These are phyloP conservation scores for Pomphorhynchus laevis DNA, from an alignment of 1,140 invertebrate species.

Conservation along the genomic window DNA sequence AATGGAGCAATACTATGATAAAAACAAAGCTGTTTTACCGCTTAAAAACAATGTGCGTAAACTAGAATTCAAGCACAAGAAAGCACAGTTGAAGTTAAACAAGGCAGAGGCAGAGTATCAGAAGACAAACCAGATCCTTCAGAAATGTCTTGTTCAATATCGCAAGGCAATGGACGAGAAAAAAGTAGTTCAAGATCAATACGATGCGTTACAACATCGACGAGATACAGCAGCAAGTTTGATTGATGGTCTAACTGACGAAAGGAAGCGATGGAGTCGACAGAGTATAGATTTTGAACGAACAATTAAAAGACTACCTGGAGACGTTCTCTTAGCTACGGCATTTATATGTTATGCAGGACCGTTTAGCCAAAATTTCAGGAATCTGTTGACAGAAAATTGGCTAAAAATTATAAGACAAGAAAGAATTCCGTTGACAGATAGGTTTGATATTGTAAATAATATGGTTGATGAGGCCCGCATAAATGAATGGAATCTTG, in stretches of 20 bases:
- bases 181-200: slow-evolving; percentile 27
- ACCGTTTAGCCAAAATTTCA: slow-evolving; percentile 75
- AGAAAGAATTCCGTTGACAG: slow-evolving; percentile 44
- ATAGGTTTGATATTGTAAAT: slow-evolving; percentile 43
- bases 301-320: slow-evolving; percentile 31
- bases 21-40: slow-evolving; percentile 79
- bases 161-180: slow-evolving; percentile 61
- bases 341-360: slow-evolving; percentile 77
- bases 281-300: slow-evolving; percentile 20
- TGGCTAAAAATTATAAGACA: slow-evolving; percentile 49
- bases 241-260: slow-evolving; percentile 22
- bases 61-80: slow-evolving; percentile 49
- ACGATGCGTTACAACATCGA: slow-evolving; percentile 21
- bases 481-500: slow-evolving; percentile 57
- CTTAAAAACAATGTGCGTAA: slow-evolving; percentile 59
- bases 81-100: slow-evolving; percentile 59
- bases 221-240: slow-evolving; percentile 22
- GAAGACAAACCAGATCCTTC: slow-evolving; percentile 55
- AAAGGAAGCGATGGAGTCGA: slow-evolving; percentile 22
- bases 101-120: slow-evolving; percentile 42
- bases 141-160: slow-evolving; percentile 32
- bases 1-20: slow-evolving; percentile 72
- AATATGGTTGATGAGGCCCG: slow-evolving; percentile 61
- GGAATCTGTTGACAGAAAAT: slow-evolving; percentile 34
- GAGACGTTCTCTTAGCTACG: slow-evolving; percentile 58